Percentiles rank a stretch among this genome's conserved stretches.
Evolutionary conservation across 2,888 invertebrate genomes (phyloP).

Genomic region (Lacanobia wlatinum): DNA sequence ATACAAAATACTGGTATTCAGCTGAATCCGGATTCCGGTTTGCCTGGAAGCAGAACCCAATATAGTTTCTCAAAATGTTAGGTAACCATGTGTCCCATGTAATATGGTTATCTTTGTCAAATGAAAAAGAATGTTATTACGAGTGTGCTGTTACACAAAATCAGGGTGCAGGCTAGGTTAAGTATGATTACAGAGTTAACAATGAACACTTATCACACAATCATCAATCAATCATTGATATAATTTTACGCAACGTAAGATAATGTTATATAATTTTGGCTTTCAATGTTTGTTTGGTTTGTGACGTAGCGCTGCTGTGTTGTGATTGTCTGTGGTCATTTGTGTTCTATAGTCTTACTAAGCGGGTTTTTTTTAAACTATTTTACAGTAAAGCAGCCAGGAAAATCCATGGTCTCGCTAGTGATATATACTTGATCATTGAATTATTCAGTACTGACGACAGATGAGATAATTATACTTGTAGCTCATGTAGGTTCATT

Average conservation of each 20-base stretch:
- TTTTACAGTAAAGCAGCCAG: conserved; percentile 12
- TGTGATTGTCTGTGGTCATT: conserved; percentile 55
- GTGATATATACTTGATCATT: conserved; percentile 2
- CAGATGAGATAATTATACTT: conserved; percentile 29
- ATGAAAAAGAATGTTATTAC: neutral
- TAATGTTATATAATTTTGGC: conserved; percentile 53
- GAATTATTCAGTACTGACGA: neutral
- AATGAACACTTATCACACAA: conserved; percentile 20
- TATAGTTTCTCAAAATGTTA: too few relatives aligned
- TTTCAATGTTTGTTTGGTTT: conserved; percentile 64
- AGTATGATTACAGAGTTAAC: conserved; percentile 12
- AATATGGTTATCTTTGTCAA: neutral
- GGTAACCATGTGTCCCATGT: too few relatives aligned
- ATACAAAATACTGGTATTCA: too few relatives aligned
- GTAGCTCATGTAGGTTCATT: neutral
- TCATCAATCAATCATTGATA: conserved; percentile 52
- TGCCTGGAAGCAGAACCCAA: too few relatives aligned
- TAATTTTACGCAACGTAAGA: conserved; percentile 39
- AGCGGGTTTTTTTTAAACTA: conserved; percentile 1
- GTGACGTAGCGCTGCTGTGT: conserved; percentile 54
- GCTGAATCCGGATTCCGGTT: too few relatives aligned
- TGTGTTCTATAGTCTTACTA: conserved; percentile 34
- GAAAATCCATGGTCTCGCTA: neutral
- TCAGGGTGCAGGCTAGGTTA: conserved; percentile 20
- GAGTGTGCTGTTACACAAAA: conserved; percentile 25